Base-by-base conservation (phyloP, 1,140 invertebrate species). In the Anagrus nilaparvatae region DNA sequence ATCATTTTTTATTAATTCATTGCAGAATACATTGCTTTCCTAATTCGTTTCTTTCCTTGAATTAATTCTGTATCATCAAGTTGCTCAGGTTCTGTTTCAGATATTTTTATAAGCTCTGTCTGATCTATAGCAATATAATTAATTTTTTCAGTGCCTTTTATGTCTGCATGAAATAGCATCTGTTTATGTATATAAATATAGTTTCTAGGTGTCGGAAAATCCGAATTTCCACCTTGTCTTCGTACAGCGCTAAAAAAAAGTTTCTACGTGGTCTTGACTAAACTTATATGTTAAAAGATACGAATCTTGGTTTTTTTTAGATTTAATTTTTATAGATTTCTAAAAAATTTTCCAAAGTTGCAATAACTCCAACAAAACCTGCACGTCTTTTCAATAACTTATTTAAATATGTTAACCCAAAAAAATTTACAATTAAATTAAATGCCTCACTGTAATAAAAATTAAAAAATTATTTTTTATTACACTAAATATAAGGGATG, bases 151-250 rank as follows among this genome's bases (percentile, higher is more conserved):
- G 36, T 19, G 2, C 10, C 24, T 38, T 38, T 38, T 3, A 38
- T 28, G 12, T 29, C 25, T 8, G 25, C 24, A 38, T 38, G 36
- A 3, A 29, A 3, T 28, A 38, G 18, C 4, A 38, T 6, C 29
- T 38, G 27, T 38, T 29, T 38, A 18, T 21, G 29, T 17, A n/a
- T 29, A 18, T 20, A 28, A 8, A 28, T 38, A 38, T 28, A 38
- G 3, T 38, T 20, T 1, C 5, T 19, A 35, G 44, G 43, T 33
- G 48, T 51, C 12, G 46, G 36, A 18, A 28, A 28, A 12, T 38
- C 29, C 12, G 17, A 28, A 17, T 28, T 19, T 3, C 36, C 25
- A 10, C 36, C 36, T 14, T 10, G 18, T n/a, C 25, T 29, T 27
- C 36, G 13, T 1, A 28, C 25, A 12, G 14, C 23, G 17, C 24